Evolutionary conservation across 2,113 vertebrate species (phyloP).

Genomic region (Sialia sialis): DNA sequence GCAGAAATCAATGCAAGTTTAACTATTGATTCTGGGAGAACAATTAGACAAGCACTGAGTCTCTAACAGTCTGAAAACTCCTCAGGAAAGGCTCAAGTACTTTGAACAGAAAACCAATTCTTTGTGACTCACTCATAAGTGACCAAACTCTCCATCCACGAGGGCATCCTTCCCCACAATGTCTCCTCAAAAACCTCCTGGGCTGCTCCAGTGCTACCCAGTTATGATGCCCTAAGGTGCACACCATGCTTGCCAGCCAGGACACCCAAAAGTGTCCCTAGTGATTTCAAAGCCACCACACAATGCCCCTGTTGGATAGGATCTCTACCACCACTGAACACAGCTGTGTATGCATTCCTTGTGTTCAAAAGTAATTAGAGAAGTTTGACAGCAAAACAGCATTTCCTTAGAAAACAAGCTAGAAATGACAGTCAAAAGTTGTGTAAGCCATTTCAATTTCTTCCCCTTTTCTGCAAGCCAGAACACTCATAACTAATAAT

Average conservation of each 20-base stretch:
- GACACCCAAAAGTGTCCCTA: background rate
- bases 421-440: background rate
- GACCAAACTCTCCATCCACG: background rate
- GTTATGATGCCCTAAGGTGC: background rate
- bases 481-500: background rate
- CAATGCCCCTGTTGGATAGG: background rate
- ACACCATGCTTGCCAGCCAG: background rate
- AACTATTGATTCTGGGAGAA: background rate
- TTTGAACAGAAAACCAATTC: background rate
- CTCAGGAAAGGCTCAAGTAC: background rate
- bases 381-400: background rate
- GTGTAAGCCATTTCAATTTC: background rate
- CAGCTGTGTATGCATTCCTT: background rate
- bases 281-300: background rate
- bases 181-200: background rate
- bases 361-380: background rate
- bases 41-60: background rate
- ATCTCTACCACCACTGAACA: background rate
- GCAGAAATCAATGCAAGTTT: background rate
- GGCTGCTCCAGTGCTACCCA: background rate
- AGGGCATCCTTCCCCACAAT: background rate
- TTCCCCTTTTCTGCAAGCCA: background rate
- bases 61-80: background rate
- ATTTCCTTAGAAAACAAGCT: background rate
- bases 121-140: background rate